Evolutionary conservation across 2,888 invertebrate genomes (phyloP).

Genomic region (Ectropis crepuscularia): DNA sequence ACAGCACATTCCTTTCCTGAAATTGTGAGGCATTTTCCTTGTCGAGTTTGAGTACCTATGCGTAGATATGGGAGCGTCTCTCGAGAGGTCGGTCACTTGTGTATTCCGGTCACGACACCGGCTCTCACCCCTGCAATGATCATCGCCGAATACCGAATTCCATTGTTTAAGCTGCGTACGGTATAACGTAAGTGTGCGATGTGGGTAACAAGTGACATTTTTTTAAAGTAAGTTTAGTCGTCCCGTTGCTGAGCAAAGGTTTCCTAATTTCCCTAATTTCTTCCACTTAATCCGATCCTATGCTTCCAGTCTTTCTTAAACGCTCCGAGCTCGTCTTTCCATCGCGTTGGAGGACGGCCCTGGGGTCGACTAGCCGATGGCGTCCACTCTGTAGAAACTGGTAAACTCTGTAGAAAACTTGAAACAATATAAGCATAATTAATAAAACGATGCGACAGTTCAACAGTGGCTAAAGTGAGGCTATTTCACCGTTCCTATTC

Average conservation of each 20-base stretch:
- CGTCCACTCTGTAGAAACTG: no score
- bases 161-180: constrained; percentile 52
- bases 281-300: no score
- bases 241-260: no score
- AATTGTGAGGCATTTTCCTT: constrained; percentile 27
- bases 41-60: constrained; percentile 15
- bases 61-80: constrained; percentile 7
- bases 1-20: constrained; percentile 23
- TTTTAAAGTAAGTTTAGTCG: no score
- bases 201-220: no score
- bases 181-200: constrained; percentile 29
- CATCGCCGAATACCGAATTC: constrained; percentile 58
- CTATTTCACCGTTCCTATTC: constrained; percentile 4
- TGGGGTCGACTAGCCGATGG: no score
- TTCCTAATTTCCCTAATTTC: no score
- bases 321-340: no score
- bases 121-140: constrained; percentile 55
- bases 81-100: background rate
- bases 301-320: no score
- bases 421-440: constrained; percentile 27
- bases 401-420: no score
- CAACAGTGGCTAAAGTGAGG: background rate
- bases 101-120: constrained; percentile 60
- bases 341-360: no score
- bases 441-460: constrained; percentile 15